Evolutionary conservation across 2,888 invertebrate genomes (phyloP).

Genomic region (Atethmia centrago): DNA sequence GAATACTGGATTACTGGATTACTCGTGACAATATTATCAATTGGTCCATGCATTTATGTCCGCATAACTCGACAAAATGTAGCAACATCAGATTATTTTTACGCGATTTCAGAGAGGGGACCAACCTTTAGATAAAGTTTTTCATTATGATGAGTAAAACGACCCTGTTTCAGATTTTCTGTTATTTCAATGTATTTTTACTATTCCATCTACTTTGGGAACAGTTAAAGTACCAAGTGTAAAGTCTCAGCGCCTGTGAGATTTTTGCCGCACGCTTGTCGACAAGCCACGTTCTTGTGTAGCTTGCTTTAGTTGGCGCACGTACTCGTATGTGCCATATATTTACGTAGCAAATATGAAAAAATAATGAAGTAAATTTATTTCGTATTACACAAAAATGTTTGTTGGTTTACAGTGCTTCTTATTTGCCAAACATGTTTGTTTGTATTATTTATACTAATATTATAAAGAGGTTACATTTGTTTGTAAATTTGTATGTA

Average conservation of each 20-base stretch:
- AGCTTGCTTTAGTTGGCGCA: not conserved
- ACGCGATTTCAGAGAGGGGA: too few relatives aligned
- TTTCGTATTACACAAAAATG: too few relatives aligned
- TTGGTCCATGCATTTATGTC: too few relatives aligned
- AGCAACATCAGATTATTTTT: not conserved
- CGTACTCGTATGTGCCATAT: too few relatives aligned
- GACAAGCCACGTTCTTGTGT: not conserved
- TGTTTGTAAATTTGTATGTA: too few relatives aligned
- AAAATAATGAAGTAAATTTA: too few relatives aligned
- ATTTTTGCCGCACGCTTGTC: not conserved
- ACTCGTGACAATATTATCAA: too few relatives aligned
- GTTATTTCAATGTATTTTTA: not conserved
- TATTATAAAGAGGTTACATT: too few relatives aligned
- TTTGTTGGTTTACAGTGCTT: not conserved
- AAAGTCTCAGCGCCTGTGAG: slow-evolving; percentile 18
- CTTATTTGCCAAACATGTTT: not conserved
- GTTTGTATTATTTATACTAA: too few relatives aligned
- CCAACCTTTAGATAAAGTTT: not conserved
- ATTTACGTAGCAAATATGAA: not conserved
- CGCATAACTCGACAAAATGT: not conserved
- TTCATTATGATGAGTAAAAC: not conserved
- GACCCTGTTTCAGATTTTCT: not conserved
- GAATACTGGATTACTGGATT: too few relatives aligned
- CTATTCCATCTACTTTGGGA: too few relatives aligned
- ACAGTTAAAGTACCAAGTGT: too few relatives aligned